phyloP scores from a whole-genome alignment of 2,797 vertebrate species.

The Tenualosa thibaudeaui region DNA sequence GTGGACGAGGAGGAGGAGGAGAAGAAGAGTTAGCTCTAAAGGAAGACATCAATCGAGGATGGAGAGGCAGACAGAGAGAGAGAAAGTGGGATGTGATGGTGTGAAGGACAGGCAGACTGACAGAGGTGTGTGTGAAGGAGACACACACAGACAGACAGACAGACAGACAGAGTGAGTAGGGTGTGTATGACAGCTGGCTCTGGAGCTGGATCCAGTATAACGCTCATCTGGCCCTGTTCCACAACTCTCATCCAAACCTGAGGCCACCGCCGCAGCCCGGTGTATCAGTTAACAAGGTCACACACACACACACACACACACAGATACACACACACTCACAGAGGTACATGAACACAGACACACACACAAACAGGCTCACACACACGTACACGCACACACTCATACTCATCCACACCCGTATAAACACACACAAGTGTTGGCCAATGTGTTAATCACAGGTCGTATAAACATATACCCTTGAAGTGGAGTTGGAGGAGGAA shows the following conservation, averaged over 20 bases:
- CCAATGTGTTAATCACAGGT: not conserved
- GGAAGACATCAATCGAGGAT: not conserved
- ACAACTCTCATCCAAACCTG: not conserved
- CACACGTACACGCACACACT: not conserved
- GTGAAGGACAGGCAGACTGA: not conserved
- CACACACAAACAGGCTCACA: not conserved
- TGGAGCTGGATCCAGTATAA: not conserved
- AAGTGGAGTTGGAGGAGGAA: not conserved
- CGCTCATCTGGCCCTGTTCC: not conserved
- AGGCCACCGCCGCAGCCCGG: not conserved
- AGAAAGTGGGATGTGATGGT: too few species aligned
- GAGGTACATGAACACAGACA: not conserved
- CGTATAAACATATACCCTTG: not conserved
- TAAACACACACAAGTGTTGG: not conserved
- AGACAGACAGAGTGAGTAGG: not conserved
- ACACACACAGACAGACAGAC: not conserved
- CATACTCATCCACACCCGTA: not conserved
- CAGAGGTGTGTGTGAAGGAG: not conserved
- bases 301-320: not conserved
- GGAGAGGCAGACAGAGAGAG: too few species aligned
- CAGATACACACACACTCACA: not conserved
- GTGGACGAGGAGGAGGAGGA: not conserved
- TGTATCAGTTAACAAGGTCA: not conserved
- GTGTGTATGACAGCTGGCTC: not conserved
- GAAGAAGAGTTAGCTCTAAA: not conserved